These are phyloP conservation scores for Noctua fimbriata DNA, from an alignment of 2,888 invertebrate species.

Conservation along the genomic window DNA sequence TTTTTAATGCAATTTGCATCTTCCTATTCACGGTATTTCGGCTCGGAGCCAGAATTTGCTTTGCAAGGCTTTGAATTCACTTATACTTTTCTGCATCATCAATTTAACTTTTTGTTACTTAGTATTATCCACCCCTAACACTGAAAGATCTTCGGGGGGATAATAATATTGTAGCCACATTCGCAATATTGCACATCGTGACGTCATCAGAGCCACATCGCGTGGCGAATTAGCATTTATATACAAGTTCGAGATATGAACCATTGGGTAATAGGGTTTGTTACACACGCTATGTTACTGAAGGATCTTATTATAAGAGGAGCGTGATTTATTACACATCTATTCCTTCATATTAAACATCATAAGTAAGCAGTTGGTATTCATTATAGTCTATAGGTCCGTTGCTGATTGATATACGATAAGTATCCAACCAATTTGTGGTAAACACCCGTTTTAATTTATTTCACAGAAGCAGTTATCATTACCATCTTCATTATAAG, in stretches of 20 bases:
- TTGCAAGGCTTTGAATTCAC: background rate
- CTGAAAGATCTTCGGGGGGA: slow-evolving; percentile 5
- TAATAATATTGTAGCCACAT: slow-evolving; percentile 5
- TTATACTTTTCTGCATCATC: background rate
- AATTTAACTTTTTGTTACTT: background rate
- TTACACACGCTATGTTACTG: slow-evolving; percentile 12
- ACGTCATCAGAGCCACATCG: slow-evolving; percentile 34
- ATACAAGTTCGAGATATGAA: slow-evolving; percentile 41
- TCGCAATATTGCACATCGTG: slow-evolving; percentile 34
- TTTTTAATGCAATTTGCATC: slow-evolving; percentile 30
- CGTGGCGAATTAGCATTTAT: slow-evolving; percentile 46
- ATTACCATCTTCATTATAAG: background rate
- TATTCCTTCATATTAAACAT: background rate
- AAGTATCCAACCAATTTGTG: background rate
- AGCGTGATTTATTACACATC: background rate
- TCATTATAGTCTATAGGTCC: background rate
- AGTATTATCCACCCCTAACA: background rate
- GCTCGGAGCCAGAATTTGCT: slow-evolving; percentile 38
- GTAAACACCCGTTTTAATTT: background rate
- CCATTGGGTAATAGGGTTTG: slow-evolving; percentile 7
- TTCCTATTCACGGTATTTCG: slow-evolving; percentile 27
- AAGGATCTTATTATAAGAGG: background rate
- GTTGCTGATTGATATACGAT: background rate
- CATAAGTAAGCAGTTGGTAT: background rate
- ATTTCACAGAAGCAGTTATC: background rate